Evolutionary conservation across 2,113 vertebrate species (phyloP).

Genomic region (Erinaceus europaeus): DNA sequence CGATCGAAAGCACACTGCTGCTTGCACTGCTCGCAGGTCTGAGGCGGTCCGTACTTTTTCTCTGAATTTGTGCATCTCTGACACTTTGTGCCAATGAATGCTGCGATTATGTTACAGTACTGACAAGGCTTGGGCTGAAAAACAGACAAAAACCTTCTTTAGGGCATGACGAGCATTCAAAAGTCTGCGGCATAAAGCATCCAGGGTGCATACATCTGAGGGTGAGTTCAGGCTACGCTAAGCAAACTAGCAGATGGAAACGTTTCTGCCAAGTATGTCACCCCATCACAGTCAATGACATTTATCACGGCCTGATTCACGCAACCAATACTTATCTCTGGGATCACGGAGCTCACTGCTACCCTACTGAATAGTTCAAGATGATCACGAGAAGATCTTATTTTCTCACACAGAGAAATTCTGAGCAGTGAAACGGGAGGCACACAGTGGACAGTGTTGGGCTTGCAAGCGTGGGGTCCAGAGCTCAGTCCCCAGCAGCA

Average conservation of each 20-base stretch:
- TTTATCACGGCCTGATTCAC: not conserved
- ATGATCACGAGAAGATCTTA: not conserved
- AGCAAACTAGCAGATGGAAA: not conserved
- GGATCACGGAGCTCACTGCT: not conserved
- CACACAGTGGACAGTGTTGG: no score
- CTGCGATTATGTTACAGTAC: slow-evolving; percentile 99
- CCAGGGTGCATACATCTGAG: not conserved
- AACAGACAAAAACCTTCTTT: slow-evolving; percentile 46
- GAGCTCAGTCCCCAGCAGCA: no score
- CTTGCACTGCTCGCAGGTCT: slow-evolving; percentile 98
- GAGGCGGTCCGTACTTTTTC: slow-evolving; percentile 97
- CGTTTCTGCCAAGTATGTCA: not conserved
- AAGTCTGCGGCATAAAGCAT: not conserved
- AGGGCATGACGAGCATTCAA: slow-evolving; percentile 12
- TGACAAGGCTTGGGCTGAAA: slow-evolving; percentile 97
- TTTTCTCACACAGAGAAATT: not conserved
- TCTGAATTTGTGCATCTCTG: slow-evolving; percentile 98
- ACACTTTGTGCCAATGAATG: slow-evolving; percentile 98
- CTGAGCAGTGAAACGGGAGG: not conserved
- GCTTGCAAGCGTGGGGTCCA: no score
- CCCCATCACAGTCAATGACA: not conserved
- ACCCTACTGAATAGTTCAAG: not conserved
- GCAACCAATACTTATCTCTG: not conserved
- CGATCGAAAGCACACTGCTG: slow-evolving; percentile 99
- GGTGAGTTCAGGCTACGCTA: no score